Base-by-base conservation (phyloP, 2,888 invertebrate species). In the Hemithea aestivaria region DNA sequence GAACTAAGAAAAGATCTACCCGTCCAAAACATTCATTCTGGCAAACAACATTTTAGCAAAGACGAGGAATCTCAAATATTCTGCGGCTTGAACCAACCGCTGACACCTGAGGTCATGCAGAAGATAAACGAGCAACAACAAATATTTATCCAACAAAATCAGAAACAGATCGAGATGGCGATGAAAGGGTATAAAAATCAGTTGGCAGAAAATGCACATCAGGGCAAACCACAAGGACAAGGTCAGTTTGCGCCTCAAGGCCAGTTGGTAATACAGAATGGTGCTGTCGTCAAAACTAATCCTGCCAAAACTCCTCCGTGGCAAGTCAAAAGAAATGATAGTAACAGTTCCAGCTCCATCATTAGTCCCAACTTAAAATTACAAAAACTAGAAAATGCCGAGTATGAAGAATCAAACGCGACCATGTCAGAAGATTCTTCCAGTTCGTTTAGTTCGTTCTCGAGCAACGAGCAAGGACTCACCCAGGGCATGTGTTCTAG, bases 401-500 rank as follows among this genome's bases (percentile, higher is more conserved):
- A 87, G 37, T 81, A 67, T 40, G 85, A 85, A 23, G 83, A 83
- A 25, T 56, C 67, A 0, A 76, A 68, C 39, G 58, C 67, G n/a
- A 77, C 67, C 40, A 54, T 73, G 54, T 72, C 78, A 23, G 85
- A 85, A 32, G 84, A 85, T 35, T 72, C 78, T 4, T 64, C 76
- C 2, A 56, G 70, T 23, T 66, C 74, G 10, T 73, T 66, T 11
- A 76, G 68, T 49, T 72, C 75, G 0, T 82, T 72, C 45, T 57
- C 73, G 4, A 74, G 64, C 46, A 78, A 69, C 44, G 82, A 84
- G 22, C 73, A 73, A 44, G 47, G 61, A 0, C 62, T 73, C 48
- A 77, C 75, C n/a, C 89, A 88, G 53, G 87, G 87, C 22, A 87
- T 89, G 59, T 91, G 91, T 55, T 90, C 93, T 44, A 88, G 93